Base-by-base conservation (phyloP, 2,113 vertebrate genomes). In the Aldabrachelys gigantea region DNA sequence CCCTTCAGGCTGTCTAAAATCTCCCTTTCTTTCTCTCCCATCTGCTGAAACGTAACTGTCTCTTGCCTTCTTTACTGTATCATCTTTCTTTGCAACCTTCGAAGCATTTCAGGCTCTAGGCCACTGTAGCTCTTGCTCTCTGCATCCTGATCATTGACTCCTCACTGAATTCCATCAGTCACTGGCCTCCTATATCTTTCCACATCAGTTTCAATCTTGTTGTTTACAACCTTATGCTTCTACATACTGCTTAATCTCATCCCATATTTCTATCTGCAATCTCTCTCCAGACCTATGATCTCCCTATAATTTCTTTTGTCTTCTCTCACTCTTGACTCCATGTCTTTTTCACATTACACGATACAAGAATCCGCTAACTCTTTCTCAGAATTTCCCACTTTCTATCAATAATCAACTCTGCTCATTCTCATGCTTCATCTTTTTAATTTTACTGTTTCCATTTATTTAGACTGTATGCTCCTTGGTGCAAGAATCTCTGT, bases 341-440 rank as follows among this genome's bases (percentile, higher is more conserved):
- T 65, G 31, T 35, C 31, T 65, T 65, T 17, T n/a, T 83, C n/a
- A 38, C 87, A 69, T 49, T 35, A n/a, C 25, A 25, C 21, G 10
- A 5, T 72, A 41, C 6, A 47, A 54, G 27, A 52, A 38, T 0
- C 0, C 6, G 79, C n/a, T 16, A n/a, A 17, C 38, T 44, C 14
- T 54, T 41, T 27, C 31, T 80, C 41, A 69, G 29, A 57, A 79
- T 54, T n/a, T 31, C 22, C 44, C 80, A 29, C 41, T 47, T 78
- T n/a, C 50, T 5, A 76, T 44, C 22, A 22, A 19, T n/a, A 59
- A 88, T 11, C 76, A 31, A 24, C 38, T 62, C 59, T 62, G 29
- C 59, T 84, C 50, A 56, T 4, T 41, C 0, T 0, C 22, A 82
- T 14, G 8, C 22, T 57, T 38, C 0, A 0, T 7, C n/a, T 11